Percentiles rank a stretch among this genome's conserved stretches.
These are phyloP conservation scores for Heloderma charlesbogerti DNA, from an alignment of 2,113 vertebrate genomes.

Conservation along the genomic window DNA sequence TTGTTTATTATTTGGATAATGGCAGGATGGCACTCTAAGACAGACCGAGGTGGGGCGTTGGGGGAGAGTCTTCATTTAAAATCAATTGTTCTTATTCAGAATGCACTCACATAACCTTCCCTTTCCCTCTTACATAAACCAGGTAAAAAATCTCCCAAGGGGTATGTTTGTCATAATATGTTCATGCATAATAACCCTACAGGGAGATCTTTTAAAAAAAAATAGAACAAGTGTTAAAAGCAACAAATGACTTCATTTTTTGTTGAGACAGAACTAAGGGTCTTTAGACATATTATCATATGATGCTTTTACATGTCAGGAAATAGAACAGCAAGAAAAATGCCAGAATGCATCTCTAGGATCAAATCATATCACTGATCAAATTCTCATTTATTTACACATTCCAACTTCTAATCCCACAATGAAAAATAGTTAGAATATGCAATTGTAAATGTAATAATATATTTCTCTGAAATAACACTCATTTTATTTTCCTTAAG, in stretches of 20 bases:
- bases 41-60: neutral
- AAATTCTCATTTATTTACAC: conserved; percentile 50
- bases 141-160: conserved; percentile 61
- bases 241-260: conserved; percentile 42
- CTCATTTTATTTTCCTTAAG: neutral
- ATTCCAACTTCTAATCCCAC: conserved; percentile 46
- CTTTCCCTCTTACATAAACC: conserved; percentile 52
- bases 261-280: conserved; percentile 32
- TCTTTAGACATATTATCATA: conserved; percentile 28
- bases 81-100: conserved; percentile 59
- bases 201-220: conserved; percentile 45
- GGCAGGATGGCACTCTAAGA: conserved; percentile 38
- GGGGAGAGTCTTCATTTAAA: conserved; percentile 38
- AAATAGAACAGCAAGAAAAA: neutral
- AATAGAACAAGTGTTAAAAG: conserved; percentile 48
- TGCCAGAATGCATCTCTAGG: conserved; percentile 31
- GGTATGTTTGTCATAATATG: conserved; percentile 45
- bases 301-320: conserved; percentile 37
- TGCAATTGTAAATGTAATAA: conserved; percentile 51
- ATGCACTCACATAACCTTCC: conserved; percentile 50
- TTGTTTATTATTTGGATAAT: neutral
- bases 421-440: conserved; percentile 28
- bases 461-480: conserved; percentile 1
- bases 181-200: conserved; percentile 39
- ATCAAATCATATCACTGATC: conserved; percentile 8